Base-by-base conservation (phyloP, 2,113 vertebrate species). In the Plecotus auritus region DNA sequence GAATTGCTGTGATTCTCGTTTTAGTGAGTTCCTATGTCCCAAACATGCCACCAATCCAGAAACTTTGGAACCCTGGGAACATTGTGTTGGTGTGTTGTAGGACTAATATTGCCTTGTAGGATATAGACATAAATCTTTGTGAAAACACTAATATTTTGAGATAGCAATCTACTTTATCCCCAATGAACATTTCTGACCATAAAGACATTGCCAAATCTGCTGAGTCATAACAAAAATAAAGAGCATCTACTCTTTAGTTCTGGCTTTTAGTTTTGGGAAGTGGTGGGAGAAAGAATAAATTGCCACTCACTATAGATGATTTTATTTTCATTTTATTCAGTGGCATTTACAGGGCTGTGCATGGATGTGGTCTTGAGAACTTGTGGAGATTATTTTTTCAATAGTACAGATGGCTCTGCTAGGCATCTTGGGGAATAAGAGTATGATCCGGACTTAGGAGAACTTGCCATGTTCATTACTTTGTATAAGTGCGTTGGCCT, bases 141-240 rank as follows among this genome's bases (percentile, higher is more conserved):
- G 87, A 88, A 95, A 77, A 78, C n/a, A 70, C 42, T 82, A 42
- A 61, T 73, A 74, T 85, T 96, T 97, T 85, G 86, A 83, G 47
- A 32, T 72, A 87, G 30, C 92, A 40, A 73, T 51, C 73, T 72
- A 54, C 66, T 93, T 94, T 42, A 37, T 87, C 23, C 5, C 72
- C 90, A 90, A 3, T 1, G 54, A 73, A 78, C 82, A 91, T 85
- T 89, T 95, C 69, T 88, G 61, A 92, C 42, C 61, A 77, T 64
- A 85, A 32, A 89, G 59, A 95, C 72, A 88, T 95, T 69, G 59
- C 77, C 85, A 69, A 93, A 92, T 12, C n/a, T 97, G 88, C 59
- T 78, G 88, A 93, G 47, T 92, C 85, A 90, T 54, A 56, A 90
- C 11, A 84, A 91, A 91, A 80, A 35, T 93, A 84, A 94, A 96